Evolutionary conservation across 2,888 invertebrate species (phyloP).

Genomic region (Torymus auratus): DNA sequence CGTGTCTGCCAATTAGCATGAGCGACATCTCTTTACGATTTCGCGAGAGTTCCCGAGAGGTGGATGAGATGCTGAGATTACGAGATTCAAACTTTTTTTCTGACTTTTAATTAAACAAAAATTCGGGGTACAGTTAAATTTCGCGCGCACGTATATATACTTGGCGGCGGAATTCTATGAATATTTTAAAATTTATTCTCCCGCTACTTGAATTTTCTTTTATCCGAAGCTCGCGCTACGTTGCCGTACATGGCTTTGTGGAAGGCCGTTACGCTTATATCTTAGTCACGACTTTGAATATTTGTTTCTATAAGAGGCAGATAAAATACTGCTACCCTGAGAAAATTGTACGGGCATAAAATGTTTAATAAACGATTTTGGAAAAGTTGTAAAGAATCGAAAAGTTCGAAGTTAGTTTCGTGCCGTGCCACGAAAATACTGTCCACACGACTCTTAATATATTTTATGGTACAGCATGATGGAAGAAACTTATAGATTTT

Average conservation of each 20-base stretch:
- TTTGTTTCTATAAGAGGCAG: slow-evolving; percentile 25
- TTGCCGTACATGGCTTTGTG: slow-evolving; percentile 34
- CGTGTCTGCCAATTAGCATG: slow-evolving; percentile 39
- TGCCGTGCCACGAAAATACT: too few relatives aligned
- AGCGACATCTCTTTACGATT: slow-evolving; percentile 7
- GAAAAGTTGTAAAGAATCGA: too few relatives aligned
- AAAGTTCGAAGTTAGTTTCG: not conserved
- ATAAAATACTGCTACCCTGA: slow-evolving; percentile 35
- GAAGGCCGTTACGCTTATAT: slow-evolving; percentile 48
- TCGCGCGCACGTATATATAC: not conserved
- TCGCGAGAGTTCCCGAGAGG: not conserved
- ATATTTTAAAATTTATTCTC: slow-evolving; percentile 25
- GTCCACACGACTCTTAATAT: too few relatives aligned
- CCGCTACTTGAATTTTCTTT: slow-evolving; percentile 16
- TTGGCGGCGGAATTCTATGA: not conserved
- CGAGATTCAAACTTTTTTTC: too few relatives aligned
- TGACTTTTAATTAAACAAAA: too few relatives aligned
- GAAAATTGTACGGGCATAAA: not conserved
- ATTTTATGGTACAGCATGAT: too few relatives aligned
- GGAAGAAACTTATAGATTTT: too few relatives aligned
- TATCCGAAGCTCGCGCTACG: not conserved
- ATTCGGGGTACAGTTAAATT: too few relatives aligned
- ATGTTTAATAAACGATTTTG: not conserved
- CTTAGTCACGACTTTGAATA: slow-evolving; percentile 52
- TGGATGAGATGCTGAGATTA: not conserved